Evolutionary conservation across 2,113 vertebrate genomes (phyloP), one percentile per base, ranked within the genome.

Genomic region (Tichodroma muraria): DNA sequence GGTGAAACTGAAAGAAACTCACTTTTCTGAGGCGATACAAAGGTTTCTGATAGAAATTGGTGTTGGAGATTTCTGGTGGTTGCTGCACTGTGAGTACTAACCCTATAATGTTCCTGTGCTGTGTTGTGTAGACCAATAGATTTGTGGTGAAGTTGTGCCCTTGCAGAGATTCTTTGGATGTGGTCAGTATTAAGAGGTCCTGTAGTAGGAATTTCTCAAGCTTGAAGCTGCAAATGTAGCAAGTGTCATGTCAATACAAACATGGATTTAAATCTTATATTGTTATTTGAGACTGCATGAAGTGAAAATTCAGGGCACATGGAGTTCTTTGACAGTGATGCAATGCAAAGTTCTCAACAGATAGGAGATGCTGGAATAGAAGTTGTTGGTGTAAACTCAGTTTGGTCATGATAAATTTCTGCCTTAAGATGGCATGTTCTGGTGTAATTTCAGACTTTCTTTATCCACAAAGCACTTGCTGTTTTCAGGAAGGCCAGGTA

Each of bases 21-120:
- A 8, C 18, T 81, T 76, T 85, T 89, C 50, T 82, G 59, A 87
- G 16, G 19, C 33, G 19, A 12, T 37, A 9, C 7, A 27, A 63
- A 50, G 6, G 10, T 31, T 76, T 85, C 28, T 86, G 54, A 10
- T 66, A 60, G 38, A 71, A 53, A 17, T 15, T 33, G 25, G 7
- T 63, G 8, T 80, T 70, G 69, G 31, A 66, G 13, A 11, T 75
- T 88, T 45, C 18, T 89, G 24, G 35, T 90, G 66, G 20, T 88
- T 89, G 31, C 40, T 84, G 63, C 31, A 23, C 11, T 81, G 23
- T 75, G 24, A 35, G 68, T 81, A 35, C 6, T 60, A 60, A 56
- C 15, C 0, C 2, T 70, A 0, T 78, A 6, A 63, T 19, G 22
- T 42, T 71, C 4, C 4, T 38, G 6, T 81, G 44, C 25, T 71